Conservation (phyloP, 2,888 invertebrate species). For the Apamea monoglypha region DNA sequence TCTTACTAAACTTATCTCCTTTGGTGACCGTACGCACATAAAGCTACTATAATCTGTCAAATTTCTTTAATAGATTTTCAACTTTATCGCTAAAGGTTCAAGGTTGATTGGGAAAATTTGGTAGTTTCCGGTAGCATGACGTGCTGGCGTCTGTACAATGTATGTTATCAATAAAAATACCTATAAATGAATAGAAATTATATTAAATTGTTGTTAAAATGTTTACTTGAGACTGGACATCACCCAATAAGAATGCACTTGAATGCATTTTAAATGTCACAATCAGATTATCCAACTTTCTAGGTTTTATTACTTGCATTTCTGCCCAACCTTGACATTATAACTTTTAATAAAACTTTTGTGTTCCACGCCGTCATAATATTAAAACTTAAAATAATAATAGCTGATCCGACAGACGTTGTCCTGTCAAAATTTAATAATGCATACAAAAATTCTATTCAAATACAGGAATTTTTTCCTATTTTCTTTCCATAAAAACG, state of each 20-base stretch:
- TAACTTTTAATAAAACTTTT: constrained; percentile 1
- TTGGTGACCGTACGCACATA: too few species aligned
- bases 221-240: not conserved
- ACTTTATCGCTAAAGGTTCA: too few species aligned
- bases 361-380: not conserved
- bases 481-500: not conserved
- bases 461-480: too few species aligned
- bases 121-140: too few species aligned
- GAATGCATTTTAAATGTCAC: constrained; percentile 41
- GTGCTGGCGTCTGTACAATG: too few species aligned
- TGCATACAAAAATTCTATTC: too few species aligned
- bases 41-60: too few species aligned
- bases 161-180: not conserved
- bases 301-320: constrained; percentile 10
- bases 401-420: not conserved
- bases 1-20: too few species aligned
- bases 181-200: not conserved
- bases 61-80: too few species aligned
- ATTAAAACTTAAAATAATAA: not conserved
- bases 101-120: too few species aligned
- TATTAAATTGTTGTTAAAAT: not conserved
- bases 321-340: constrained; percentile 48
- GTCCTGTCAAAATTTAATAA: constrained; percentile 1
- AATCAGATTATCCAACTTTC: constrained; percentile 35
- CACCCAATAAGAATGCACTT: constrained; percentile 35